Evolutionary conservation across 2,797 vertebrate genomes (phyloP).

Genomic region (Pseudochirops corinnae): DNA sequence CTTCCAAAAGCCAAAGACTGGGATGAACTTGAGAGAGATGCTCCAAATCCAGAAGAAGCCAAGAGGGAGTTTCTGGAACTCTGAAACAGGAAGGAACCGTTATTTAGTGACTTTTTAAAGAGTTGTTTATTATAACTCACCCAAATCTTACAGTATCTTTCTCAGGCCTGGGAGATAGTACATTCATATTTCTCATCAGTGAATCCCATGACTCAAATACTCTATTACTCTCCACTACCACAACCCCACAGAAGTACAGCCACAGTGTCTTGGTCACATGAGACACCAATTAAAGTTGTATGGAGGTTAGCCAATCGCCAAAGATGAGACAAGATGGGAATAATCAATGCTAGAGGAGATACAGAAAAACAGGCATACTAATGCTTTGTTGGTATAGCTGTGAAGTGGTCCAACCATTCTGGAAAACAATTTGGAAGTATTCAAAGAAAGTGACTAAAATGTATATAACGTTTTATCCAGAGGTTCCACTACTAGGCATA

Average conservation of each 20-base stretch:
- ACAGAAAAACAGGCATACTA: not conserved
- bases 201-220: not conserved
- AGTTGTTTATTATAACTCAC: constrained; percentile 3
- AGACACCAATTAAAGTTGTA: not conserved
- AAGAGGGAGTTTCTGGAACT: constrained; percentile 88
- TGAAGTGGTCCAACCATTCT: not conserved
- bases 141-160: constrained; percentile 39
- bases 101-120: constrained; percentile 57
- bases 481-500: not conserved
- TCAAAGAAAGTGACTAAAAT: not conserved
- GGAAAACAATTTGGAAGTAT: not conserved
- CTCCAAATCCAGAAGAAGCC: constrained; percentile 90
- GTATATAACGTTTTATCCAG: not conserved
- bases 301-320: not conserved
- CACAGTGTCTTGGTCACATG: not conserved
- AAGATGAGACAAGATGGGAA: not conserved
- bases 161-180: not conserved
- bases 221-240: not conserved
- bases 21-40: constrained; percentile 85
- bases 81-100: constrained; percentile 83
- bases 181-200: not conserved
- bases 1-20: constrained; percentile 87
- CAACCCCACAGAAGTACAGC: not conserved
- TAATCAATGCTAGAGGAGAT: not conserved
- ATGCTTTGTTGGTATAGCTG: not conserved